Conservation (phyloP, 2,888 invertebrate genomes). For the Caenorhabditis parvicauda region DNA sequence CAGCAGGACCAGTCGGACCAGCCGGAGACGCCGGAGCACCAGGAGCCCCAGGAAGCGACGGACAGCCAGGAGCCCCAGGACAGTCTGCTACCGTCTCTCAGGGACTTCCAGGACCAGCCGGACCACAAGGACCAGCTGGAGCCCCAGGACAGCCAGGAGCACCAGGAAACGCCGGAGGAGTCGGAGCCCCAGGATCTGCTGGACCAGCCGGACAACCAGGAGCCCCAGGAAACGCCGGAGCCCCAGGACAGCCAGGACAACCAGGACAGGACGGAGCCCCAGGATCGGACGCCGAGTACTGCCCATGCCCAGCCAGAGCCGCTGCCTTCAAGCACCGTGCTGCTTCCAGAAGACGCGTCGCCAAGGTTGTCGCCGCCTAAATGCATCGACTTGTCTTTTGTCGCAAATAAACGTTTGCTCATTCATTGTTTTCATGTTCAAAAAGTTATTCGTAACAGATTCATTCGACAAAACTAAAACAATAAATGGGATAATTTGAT, state of each 20-base stretch:
- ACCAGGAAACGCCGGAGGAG: constrained; percentile 20
- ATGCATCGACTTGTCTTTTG: too few relatives aligned
- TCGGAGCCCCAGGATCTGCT: constrained; percentile 19
- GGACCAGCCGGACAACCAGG: constrained; percentile 32
- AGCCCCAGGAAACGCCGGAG: constrained; percentile 22
- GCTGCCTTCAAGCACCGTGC: constrained; percentile 16
- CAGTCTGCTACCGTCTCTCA: constrained; percentile 12
- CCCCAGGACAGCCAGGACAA: constrained; percentile 11
- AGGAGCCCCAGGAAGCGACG: constrained; percentile 29
- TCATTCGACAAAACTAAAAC: too few relatives aligned
- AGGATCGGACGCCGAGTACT: constrained; percentile 28
- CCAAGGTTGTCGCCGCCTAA: constrained; percentile 18
- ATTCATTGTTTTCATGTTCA: too few relatives aligned
- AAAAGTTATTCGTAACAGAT: too few relatives aligned
- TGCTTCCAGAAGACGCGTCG: constrained; percentile 15
- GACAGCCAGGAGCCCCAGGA: constrained; percentile 24
- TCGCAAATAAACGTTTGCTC: too few relatives aligned
- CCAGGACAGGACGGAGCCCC: constrained; percentile 19
- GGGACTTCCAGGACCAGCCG: constrained; percentile 26
- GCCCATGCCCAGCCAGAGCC: constrained; percentile 24
- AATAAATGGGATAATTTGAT: too few relatives aligned
- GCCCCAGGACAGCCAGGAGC: constrained; percentile 30
- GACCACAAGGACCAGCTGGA: constrained; percentile 33
- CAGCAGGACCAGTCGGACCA: constrained; percentile 34
- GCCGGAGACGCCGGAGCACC: constrained; percentile 33